Conservation (phyloP, 2,113 vertebrate genomes). For the Pseudopodoces humilis region DNA sequence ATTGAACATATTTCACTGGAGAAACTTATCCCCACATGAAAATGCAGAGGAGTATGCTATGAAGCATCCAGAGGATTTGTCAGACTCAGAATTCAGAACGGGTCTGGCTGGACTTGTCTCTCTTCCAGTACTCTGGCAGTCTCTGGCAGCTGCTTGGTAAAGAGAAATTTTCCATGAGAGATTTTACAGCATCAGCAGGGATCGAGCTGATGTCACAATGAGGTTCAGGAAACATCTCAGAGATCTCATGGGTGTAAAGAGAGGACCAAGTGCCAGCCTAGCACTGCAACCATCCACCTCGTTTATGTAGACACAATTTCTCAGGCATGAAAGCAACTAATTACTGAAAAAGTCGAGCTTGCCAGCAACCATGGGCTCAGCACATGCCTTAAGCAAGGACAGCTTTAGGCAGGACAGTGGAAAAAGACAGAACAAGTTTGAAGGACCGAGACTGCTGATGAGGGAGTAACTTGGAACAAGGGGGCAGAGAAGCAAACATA, state of each 20-base stretch:
- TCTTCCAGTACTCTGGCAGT: neutral
- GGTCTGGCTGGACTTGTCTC: neutral
- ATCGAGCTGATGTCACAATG: neutral
- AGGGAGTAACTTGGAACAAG: neutral
- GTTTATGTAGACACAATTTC: neutral
- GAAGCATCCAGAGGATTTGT: neutral
- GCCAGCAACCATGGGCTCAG: neutral
- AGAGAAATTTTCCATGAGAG: neutral
- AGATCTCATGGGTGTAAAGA: neutral
- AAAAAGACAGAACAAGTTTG: neutral
- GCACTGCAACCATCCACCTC: neutral
- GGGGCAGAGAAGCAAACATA: neutral
- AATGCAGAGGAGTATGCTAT: neutral
- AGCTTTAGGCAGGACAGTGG: neutral
- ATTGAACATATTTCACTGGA: neutral
- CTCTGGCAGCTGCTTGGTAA: neutral
- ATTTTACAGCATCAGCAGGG: neutral
- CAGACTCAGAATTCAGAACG: neutral
- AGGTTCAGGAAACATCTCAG: neutral
- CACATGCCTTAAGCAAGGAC: neutral
- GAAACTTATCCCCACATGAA: neutral
- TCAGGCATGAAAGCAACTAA: neutral
- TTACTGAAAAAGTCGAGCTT: neutral
- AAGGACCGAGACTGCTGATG: neutral
- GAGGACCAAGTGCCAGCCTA: neutral